phyloP scores from a whole-genome alignment of 2,888 invertebrate species.

The Zhengitettix transpicula region DNA sequence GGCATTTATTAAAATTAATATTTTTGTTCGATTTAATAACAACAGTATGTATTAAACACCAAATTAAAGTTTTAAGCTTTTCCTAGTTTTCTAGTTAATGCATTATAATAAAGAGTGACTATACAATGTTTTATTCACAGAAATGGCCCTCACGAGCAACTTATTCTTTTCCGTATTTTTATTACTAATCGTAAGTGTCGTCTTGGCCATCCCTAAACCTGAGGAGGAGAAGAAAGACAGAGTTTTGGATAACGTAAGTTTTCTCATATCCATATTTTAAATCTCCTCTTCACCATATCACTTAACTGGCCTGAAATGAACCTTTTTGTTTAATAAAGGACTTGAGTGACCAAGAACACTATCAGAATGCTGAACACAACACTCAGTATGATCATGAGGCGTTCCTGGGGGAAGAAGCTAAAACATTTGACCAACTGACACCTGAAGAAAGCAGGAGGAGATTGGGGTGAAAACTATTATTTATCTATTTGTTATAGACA shows the following conservation, averaged over 20 bases:
- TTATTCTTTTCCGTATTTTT: slow-evolving; percentile 3
- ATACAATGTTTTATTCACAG: neutral
- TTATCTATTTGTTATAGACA: too few relatives aligned
- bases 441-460: slow-evolving; percentile 90
- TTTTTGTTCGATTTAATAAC: too few relatives aligned
- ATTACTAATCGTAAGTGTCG: slow-evolving; percentile 14
- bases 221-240: slow-evolving; percentile 38
- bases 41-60: neutral
- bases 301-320: neutral
- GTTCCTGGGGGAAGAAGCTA: slow-evolving; percentile 88
- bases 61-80: neutral
- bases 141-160: neutral
- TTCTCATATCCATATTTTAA: neutral
- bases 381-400: slow-evolving; percentile 92
- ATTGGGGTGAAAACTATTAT: slow-evolving; percentile 41
- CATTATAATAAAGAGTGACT: neutral
- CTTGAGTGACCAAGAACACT: slow-evolving; percentile 66
- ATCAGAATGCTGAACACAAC: slow-evolving; percentile 64
- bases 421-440: slow-evolving; percentile 80
- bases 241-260: slow-evolving; percentile 31
- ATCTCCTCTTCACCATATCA: neutral
- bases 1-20: neutral
- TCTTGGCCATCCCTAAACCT: slow-evolving; percentile 50
- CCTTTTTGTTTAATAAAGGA: slow-evolving; percentile 28
- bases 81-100: neutral